phyloP scores from a whole-genome alignment of 2,797 vertebrate genomes.

The Molossus molossus region DNA sequence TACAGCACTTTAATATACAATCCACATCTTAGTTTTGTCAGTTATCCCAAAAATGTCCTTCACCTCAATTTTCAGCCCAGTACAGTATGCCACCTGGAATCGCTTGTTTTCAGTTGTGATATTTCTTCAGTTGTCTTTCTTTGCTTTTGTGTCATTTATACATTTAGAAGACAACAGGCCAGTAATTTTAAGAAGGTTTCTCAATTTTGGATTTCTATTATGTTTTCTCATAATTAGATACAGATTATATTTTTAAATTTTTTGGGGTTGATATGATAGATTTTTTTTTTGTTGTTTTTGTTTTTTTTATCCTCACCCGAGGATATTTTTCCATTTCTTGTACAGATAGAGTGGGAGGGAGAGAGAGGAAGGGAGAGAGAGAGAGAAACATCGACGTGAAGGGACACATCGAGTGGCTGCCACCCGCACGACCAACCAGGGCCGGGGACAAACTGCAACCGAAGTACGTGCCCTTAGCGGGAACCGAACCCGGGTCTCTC shows the following conservation, averaged over 20 bases:
- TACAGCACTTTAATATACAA: neutral
- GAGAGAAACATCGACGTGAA: no score
- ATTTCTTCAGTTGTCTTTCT: constrained; percentile 7
- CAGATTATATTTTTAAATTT: constrained; percentile 6
- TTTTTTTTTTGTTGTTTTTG: no score
- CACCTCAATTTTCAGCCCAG: neutral
- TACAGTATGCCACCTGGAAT: neutral
- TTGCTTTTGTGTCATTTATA: neutral
- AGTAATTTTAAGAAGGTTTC: constrained; percentile 1
- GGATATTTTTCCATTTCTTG: no score
- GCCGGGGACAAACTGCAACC: no score
- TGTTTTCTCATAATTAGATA: constrained; percentile 41
- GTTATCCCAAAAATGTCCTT: neutral
- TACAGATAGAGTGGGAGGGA: no score
- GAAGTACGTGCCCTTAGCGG: no score
- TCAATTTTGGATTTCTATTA: constrained; percentile 52
- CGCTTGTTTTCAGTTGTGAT: neutral
- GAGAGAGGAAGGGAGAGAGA: no score
- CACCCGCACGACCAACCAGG: no score
- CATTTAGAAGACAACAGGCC: constrained; percentile 14
- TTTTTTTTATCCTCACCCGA: no score
- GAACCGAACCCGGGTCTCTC: no score
- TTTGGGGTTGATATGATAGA: neutral
- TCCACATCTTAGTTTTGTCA: neutral
- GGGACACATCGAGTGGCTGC: no score